These are phyloP conservation scores for Micronisus gabar DNA, from an alignment of 2,113 vertebrate genomes.

Conservation along the genomic window DNA sequence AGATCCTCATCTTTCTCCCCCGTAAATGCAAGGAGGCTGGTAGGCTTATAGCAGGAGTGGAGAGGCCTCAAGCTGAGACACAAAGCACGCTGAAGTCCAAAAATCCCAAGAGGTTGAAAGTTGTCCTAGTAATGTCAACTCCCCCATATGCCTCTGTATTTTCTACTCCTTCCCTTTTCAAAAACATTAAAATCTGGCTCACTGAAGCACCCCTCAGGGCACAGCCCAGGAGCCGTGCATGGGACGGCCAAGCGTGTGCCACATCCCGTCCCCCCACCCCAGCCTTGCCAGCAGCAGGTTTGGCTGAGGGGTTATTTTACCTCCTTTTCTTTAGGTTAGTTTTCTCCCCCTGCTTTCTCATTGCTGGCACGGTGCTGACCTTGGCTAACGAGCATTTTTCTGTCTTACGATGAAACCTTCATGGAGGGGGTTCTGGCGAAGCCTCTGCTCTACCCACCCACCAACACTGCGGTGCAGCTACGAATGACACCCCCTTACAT, in stretches of 20 bases:
- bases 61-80: background rate
- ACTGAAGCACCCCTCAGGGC: background rate
- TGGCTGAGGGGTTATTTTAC: background rate
- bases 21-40: background rate
- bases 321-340: background rate
- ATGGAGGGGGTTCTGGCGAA: fast-evolving
- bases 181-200: background rate
- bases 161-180: background rate
- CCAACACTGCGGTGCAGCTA: background rate
- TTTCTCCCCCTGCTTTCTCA: background rate
- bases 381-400: background rate
- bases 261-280: background rate
- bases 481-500: background rate
- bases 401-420: background rate
- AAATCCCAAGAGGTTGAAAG: background rate
- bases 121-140: background rate
- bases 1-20: background rate
- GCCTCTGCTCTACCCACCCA: background rate
- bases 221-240: background rate
- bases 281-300: background rate
- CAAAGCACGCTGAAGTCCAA: background rate
- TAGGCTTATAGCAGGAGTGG: fast-evolving
- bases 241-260: fast-evolving
- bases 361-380: background rate
- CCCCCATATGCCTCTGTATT: background rate